Percentiles rank a stretch among this genome's conserved stretches.
Conservation (phyloP, 2,113 vertebrate species). For the Synodontis membranacea region DNA sequence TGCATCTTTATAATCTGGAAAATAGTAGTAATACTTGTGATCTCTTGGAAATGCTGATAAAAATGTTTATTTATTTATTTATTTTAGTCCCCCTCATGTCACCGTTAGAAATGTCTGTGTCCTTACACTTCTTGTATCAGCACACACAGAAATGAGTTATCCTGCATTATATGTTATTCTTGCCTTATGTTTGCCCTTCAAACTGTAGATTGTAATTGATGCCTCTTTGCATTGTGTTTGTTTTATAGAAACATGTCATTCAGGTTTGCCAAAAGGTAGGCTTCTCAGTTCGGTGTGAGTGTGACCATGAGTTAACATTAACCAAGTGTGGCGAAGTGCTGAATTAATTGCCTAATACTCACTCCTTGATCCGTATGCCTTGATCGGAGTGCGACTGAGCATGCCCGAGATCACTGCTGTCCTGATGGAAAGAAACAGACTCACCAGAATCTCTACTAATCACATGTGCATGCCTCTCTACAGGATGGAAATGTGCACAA, state of each 20-base stretch:
- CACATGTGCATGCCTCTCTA: slow-evolving; percentile 53
- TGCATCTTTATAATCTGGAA: not conserved
- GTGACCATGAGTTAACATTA: slow-evolving; percentile 46
- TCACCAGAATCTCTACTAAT: slow-evolving; percentile 50
- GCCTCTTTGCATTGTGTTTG: slow-evolving; percentile 85
- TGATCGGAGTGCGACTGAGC: slow-evolving; percentile 45
- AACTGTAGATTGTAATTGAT: slow-evolving; percentile 71
- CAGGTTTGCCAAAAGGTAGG: slow-evolving; percentile 99
- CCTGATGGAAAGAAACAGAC: slow-evolving; percentile 23
- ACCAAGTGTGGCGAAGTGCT: slow-evolving; percentile 75
- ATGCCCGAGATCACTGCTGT: slow-evolving; percentile 47
- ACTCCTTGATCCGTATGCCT: slow-evolving; percentile 37
- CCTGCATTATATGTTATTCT: not conserved
- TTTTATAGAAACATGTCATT: slow-evolving; percentile 99
- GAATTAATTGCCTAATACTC: slow-evolving; percentile 83
- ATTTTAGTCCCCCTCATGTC: not conserved
- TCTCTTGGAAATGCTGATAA: not conserved
- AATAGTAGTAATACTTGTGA: not conserved
- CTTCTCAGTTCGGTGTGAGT: slow-evolving; percentile 72
- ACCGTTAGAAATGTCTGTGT: not conserved
- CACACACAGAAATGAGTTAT: not conserved
- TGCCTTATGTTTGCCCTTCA: slow-evolving; percentile 60
- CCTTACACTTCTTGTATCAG: not conserved
- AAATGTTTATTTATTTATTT: not conserved
- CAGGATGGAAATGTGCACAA: slow-evolving; percentile 45